Conservation (phyloP, 2,888 invertebrate genomes). For the Ornithoptera alexandrae region DNA sequence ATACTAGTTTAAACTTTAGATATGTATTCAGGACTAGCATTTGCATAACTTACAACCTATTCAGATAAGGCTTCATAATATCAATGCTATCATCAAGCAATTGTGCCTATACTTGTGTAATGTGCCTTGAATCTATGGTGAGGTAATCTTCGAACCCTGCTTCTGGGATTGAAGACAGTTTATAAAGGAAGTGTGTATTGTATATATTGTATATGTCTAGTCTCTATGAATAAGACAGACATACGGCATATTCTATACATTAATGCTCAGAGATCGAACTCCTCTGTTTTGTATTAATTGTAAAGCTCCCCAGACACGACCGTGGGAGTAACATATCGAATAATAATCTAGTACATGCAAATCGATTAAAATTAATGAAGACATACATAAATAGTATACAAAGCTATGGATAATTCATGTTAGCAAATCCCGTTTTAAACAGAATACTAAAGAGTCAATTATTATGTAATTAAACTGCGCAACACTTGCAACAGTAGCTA, state of each 20-base stretch:
- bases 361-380: constrained; percentile 10
- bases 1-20: not conserved
- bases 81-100: too few species aligned
- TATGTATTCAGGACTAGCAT: not conserved
- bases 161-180: not conserved
- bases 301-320: constrained; percentile 1
- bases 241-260: not conserved
- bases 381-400: constrained; percentile 12
- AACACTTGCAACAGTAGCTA: too few species aligned
- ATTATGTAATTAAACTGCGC: too few species aligned
- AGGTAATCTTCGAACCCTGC: not conserved
- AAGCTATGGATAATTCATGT: constrained; percentile 17
- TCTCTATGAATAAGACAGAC: not conserved
- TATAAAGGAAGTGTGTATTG: not conserved
- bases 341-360: constrained; percentile 20
- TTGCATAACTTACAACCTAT: not conserved
- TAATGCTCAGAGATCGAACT: not conserved
- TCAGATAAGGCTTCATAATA: not conserved
- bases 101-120: too few species aligned
- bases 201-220: too few species aligned
- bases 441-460: too few species aligned
- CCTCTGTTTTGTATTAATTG: constrained; percentile 8
- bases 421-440: not conserved
- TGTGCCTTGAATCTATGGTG: not conserved
- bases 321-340: constrained; percentile 21